Conservation (phyloP, 2,888 invertebrate species). For the Baccha elongata region DNA sequence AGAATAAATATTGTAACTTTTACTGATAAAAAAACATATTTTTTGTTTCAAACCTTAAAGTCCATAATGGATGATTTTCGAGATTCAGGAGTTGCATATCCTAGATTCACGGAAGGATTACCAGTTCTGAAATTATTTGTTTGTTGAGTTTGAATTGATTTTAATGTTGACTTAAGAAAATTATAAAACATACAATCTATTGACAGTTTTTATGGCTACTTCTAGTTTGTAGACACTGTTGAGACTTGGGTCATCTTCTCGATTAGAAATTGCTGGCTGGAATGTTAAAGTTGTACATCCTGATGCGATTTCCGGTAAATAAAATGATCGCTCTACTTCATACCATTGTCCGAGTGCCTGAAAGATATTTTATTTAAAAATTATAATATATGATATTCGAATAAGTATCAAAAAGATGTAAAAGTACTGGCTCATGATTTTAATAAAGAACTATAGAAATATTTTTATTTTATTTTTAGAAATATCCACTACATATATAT, state of each 20-base stretch:
- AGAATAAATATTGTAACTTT: background rate
- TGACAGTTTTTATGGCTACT: slow-evolving; percentile 86
- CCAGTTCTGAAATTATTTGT: slow-evolving; percentile 84
- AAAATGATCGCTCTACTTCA: slow-evolving; percentile 90
- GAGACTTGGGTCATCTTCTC: slow-evolving; percentile 77
- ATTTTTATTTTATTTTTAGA: too few relatives aligned
- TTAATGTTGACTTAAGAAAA: background rate
- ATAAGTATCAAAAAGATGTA: too few relatives aligned
- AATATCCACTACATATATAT: too few relatives aligned
- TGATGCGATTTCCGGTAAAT: slow-evolving; percentile 87
- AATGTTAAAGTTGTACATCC: slow-evolving; percentile 88
- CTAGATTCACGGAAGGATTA: slow-evolving; percentile 85
- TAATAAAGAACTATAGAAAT: too few relatives aligned
- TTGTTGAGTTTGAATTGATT: background rate
- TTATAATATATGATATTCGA: too few relatives aligned
- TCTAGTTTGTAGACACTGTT: slow-evolving; percentile 85
- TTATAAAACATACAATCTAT: slow-evolving; percentile 85
- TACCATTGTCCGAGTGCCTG: slow-evolving; percentile 87
- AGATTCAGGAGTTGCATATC: slow-evolving; percentile 85
- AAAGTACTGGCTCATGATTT: too few relatives aligned
- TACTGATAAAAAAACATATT: background rate
- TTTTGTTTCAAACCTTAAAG: slow-evolving; percentile 78
- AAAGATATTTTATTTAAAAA: slow-evolving; percentile 38
- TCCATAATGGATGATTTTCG: slow-evolving; percentile 84
- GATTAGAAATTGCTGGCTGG: slow-evolving; percentile 78